Percentiles rank a stretch among this genome's conserved stretches.
Conservation (phyloP, 2,113 vertebrate species). For the Corythaixoides concolor region DNA sequence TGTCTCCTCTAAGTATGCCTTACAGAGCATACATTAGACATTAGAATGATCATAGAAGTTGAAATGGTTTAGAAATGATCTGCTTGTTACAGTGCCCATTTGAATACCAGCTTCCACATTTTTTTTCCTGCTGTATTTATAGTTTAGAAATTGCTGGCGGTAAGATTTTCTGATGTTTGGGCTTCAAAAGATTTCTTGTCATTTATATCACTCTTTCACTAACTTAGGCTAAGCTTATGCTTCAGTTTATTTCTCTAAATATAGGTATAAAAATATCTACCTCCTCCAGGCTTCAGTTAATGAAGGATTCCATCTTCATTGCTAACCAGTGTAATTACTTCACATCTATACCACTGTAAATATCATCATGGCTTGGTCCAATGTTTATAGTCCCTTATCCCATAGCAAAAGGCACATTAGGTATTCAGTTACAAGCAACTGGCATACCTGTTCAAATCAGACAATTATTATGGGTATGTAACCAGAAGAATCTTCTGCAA, state of each 20-base stretch:
- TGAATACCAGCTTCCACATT: neutral
- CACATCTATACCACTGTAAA: neutral
- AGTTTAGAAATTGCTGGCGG: neutral
- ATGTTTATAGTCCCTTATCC: neutral
- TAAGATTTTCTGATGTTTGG: neutral
- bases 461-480: neutral
- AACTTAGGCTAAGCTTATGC: neutral
- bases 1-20: neutral
- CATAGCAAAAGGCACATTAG: neutral
- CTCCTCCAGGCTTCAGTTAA: constrained; percentile 1
- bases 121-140: neutral
- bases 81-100: neutral
- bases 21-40: neutral
- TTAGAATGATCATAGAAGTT: neutral
- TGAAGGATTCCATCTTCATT: neutral
- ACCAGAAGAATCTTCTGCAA: neutral
- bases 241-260: neutral
- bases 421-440: neutral
- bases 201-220: neutral
- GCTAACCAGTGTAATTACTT: neutral
- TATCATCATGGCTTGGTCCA: neutral
- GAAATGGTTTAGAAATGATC: neutral
- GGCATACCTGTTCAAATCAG: neutral
- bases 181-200: neutral
- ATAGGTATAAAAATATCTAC: neutral